A percentile compares a stretch with the other conserved stretches of the same genome.
Conservation (phyloP, 2,797 vertebrate species). For the Pyrrhura leucotis region DNA sequence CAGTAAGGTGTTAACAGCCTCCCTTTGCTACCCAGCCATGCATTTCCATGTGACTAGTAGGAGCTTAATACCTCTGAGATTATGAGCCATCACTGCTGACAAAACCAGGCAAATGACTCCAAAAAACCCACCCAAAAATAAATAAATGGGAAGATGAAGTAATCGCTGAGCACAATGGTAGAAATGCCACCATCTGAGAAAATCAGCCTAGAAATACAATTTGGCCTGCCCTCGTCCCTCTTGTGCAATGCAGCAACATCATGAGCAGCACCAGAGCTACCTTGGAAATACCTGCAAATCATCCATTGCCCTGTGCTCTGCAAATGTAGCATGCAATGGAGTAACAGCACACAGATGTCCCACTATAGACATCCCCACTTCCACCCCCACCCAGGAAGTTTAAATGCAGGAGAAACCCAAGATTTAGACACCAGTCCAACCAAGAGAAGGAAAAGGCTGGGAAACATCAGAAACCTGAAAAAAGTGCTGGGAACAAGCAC, state of each 20-base stretch:
- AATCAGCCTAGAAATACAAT: neutral
- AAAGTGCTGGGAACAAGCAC: neutral
- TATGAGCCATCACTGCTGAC: neutral
- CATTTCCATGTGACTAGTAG: neutral
- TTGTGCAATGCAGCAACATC: neutral
- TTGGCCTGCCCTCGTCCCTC: neutral
- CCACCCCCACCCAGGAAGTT: neutral
- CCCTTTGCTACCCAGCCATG: neutral
- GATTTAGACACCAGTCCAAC: neutral
- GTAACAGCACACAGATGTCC: neutral
- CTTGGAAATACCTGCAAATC: neutral
- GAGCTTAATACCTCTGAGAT: neutral
- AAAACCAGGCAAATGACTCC: neutral
- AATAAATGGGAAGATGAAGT: neutral
- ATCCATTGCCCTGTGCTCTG: neutral
- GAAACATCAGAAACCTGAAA: neutral
- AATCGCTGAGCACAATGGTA: neutral
- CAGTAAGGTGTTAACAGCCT: neutral
- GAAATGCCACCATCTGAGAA: neutral
- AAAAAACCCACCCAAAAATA: neutral
- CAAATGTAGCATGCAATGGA: rapidly evolving
- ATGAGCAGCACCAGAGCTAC: neutral
- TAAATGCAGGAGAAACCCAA: neutral
- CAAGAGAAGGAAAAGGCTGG: neutral
- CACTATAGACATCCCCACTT: neutral